A percentile compares a stretch with the other conserved stretches of the same genome.
These are phyloP conservation scores for Macropis europaea DNA, from an alignment of 2,888 invertebrate species.

Conservation along the genomic window DNA sequence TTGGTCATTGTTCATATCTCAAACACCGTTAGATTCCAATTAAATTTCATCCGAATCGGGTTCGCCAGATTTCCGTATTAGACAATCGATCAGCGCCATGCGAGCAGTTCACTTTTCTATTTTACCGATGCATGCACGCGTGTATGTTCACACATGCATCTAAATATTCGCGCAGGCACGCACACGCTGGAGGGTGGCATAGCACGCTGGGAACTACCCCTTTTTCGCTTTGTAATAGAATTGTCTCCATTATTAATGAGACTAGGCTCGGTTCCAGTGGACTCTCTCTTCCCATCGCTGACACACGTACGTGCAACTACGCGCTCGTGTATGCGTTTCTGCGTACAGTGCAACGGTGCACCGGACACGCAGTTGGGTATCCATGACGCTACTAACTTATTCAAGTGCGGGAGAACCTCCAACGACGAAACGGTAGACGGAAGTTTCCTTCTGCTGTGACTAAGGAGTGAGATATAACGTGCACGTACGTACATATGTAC, in stretches of 20 bases:
- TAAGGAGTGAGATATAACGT: constrained; percentile 11
- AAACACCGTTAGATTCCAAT: too few species aligned
- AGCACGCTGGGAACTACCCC: constrained; percentile 23
- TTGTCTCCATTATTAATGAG: constrained; percentile 72
- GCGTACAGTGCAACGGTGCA: constrained; percentile 36
- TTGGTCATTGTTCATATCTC: too few species aligned
- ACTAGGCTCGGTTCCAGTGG: constrained; percentile 50
- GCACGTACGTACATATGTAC: background rate
- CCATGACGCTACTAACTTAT: constrained; percentile 58
- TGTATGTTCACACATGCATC: constrained; percentile 11
- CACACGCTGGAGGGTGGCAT: constrained; percentile 24
- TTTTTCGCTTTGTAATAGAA: constrained; percentile 68
- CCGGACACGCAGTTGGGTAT: constrained; percentile 49
- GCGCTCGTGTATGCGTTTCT: constrained; percentile 11
- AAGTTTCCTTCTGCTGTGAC: constrained; percentile 50
- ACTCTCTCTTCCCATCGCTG: constrained; percentile 14
- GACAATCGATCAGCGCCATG: constrained; percentile 13
- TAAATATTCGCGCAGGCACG: constrained; percentile 23
- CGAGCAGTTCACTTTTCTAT: constrained; percentile 27
- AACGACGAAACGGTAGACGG: constrained; percentile 50
- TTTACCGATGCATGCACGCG: background rate
- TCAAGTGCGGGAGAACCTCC: constrained; percentile 47
- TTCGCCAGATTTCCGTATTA: too few species aligned
- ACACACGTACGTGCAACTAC: constrained; percentile 4
- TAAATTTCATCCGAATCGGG: too few species aligned